Base-by-base conservation (phyloP, 2,888 invertebrate species). In the Nephrotoma flavescens region DNA sequence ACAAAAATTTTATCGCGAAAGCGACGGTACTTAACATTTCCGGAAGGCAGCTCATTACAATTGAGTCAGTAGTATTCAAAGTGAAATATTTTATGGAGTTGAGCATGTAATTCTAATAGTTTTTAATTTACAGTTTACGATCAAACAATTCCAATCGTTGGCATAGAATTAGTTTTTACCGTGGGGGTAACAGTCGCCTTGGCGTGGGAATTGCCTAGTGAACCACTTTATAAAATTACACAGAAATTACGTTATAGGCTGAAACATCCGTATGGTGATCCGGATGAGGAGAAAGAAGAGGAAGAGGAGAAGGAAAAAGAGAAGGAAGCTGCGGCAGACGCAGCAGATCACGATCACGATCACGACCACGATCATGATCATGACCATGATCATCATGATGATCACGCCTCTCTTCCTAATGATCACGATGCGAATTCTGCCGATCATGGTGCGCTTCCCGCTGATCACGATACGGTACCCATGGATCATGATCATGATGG, bases 181-280 rank as follows among this genome's bases (percentile, higher is more conserved):
- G 92, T 94, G 89, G 96, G 96, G 0, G 93, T 94, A 86, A 96
- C 96, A 0, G 95, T 95, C 0, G 96, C 96, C 0, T 91, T 96
- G 89, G 96, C 96, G 2, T 96, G 95, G 93, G 95, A 96, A 89
- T 90, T 96, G 83, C 96, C 96, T 0, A 94, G 95, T 88, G 94
- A 94, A 88, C 94, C 92, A 4, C 90, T 86, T 0, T 87, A 87
- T 52, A 86, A 86, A 42, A 87, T 87, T 41, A 87, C 87, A 42
- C 71, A 87, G 44, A 31, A 86, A 42, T 19, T 87, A n/a, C 85
- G 87, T 1, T 71, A 87, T 1, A 83, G 42, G 19, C 83, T 87
- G 31, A 83, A 85, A 85, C 19, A 85, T 85, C 42, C 42, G 19
- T 31, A 31, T 3, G 31, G 3, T 31, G 31, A 31, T 31, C 31